Base-by-base conservation (phyloP, 2,113 vertebrate genomes). In the Phycodurus eques region DNA sequence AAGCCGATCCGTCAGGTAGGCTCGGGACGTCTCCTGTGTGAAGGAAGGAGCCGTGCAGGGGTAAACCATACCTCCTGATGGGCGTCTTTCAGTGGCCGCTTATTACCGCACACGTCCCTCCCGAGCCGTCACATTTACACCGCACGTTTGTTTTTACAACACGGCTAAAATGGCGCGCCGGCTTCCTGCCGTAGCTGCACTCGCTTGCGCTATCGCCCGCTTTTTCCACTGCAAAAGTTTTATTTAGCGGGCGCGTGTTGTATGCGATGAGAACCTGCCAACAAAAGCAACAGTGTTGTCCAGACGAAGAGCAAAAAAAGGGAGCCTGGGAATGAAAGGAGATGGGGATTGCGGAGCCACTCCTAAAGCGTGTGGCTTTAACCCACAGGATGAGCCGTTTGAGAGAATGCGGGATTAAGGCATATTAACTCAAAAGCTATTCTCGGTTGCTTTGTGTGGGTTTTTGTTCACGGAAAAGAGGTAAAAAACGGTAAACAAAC, bases 1-100 rank as follows among this genome's bases (percentile, higher is more conserved):
- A 88, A 90, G 80, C 59, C 44, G 85, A 89, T 90, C 82, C 78
- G 66, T 84, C 82, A 86, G 88, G 83, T 91, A 83, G 74, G 73
- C 62, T 70, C 69, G 20, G 39, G 67, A 19, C 70, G 75, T 77
- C 76, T 68, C 60, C 75, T 68, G 68, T 74, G 74, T 69, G 72
- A 73, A 80, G 83, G 73, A 78, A 78, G 63, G 57, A 73, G 53
- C 79, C 43, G 57, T 31, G n/a, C 76, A 10, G 15, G 72, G 82
- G 79, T 88, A 86, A 91, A 83, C 89, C 89, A 81, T 63, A 66
- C 77, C 64, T 80, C 78, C 82, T 73, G 77, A 90, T 79, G 77
- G 88, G 79, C 86, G 85, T 79, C 83, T 70, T 86, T 84, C 76
- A 62, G 77, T 86, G 81, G 82, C 84, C 70, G 47, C 39, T 64